phyloP scores from a whole-genome alignment of 2,797 vertebrate species.

The Sus cebifrons region DNA sequence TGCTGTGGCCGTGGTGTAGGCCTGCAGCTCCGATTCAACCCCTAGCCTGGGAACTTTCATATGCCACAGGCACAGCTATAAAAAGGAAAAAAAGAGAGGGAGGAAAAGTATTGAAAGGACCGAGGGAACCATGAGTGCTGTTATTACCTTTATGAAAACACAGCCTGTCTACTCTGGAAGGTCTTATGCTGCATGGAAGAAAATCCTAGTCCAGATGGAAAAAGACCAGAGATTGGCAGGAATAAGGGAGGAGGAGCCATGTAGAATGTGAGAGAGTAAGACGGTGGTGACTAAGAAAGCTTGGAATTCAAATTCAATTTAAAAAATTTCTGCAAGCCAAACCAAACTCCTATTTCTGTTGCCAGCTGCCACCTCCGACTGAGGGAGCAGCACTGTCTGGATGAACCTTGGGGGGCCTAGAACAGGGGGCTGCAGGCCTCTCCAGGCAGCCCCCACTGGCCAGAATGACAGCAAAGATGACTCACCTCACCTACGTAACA shows the following conservation, averaged over 20 bases:
- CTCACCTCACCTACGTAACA: background rate
- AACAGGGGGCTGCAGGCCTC: too few relatives aligned
- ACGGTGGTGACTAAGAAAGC: background rate
- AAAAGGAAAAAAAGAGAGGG: too few relatives aligned
- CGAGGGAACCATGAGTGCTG: background rate
- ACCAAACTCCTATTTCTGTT: background rate
- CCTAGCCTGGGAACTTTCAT: too few relatives aligned
- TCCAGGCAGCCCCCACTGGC: background rate
- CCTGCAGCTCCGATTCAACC: too few relatives aligned
- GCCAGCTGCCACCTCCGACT: background rate
- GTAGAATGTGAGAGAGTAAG: background rate
- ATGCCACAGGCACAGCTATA: too few relatives aligned
- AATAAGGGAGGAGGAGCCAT: background rate
- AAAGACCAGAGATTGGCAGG: background rate
- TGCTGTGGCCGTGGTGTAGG: too few relatives aligned
- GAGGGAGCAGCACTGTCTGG: rapidly evolving
- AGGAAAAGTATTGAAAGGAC: background rate
- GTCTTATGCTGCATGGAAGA: background rate
- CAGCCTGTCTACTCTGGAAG: background rate
- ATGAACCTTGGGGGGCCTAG: background rate
- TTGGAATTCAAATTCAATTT: background rate
- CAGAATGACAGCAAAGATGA: background rate
- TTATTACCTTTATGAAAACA: constrained; percentile 9
- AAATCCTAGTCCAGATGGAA: background rate
- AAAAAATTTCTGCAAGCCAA: background rate